Conservation (phyloP, 2,888 invertebrate genomes). For the Dione vanillae region DNA sequence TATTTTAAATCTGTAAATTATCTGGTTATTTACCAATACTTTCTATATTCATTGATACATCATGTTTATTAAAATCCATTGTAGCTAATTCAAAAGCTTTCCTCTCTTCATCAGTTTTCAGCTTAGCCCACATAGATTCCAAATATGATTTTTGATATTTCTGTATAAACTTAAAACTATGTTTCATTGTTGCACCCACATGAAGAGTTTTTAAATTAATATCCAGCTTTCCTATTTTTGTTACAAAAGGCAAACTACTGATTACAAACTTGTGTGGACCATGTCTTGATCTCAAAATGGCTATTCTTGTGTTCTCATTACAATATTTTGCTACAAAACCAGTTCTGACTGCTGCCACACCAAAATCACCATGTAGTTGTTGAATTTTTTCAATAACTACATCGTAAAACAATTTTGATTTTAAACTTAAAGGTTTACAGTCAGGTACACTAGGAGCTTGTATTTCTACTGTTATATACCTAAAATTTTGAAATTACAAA, state of each 20-base stretch:
- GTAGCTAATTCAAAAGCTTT: slow-evolving; percentile 80
- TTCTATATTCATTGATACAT: slow-evolving; percentile 75
- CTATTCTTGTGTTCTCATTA: slow-evolving; percentile 90
- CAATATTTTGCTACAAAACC: slow-evolving; percentile 92
- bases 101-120: slow-evolving; percentile 86
- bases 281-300: slow-evolving; percentile 88
- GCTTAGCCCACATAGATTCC: slow-evolving; percentile 85
- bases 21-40: slow-evolving; percentile 58
- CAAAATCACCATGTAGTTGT: slow-evolving; percentile 90
- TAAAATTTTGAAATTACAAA: slow-evolving; percentile 60
- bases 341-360: slow-evolving; percentile 87
- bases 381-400: slow-evolving; percentile 86
- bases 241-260: slow-evolving; percentile 88
- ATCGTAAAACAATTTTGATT: slow-evolving; percentile 80
- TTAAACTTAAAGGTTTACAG: slow-evolving; percentile 77
- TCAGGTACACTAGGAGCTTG: slow-evolving; percentile 76
- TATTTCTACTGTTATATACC: slow-evolving; percentile 89
- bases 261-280: slow-evolving; percentile 90
- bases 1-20: background rate
- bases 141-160: slow-evolving; percentile 87
- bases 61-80: slow-evolving; percentile 76
- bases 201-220: slow-evolving; percentile 88
- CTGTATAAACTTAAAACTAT: slow-evolving; percentile 90
- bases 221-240: slow-evolving; percentile 85
- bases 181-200: slow-evolving; percentile 90